Percentiles rank a stretch among this genome's conserved stretches.
Conservation (phyloP, 92 coral and sea anemone genomes). For the Epizoanthus ramosus region DNA sequence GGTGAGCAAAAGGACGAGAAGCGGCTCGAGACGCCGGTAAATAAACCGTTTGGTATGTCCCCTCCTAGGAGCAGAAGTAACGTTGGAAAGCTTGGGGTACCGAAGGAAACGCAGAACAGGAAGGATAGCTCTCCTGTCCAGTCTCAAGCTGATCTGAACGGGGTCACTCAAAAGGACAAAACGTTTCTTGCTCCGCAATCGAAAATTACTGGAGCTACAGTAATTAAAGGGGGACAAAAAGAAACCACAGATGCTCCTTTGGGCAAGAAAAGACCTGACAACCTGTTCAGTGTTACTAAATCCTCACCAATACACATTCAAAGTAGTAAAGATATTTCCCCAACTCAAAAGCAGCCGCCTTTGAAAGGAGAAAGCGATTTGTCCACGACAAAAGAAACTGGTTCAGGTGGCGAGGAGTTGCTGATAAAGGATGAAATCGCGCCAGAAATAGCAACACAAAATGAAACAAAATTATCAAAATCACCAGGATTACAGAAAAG, state of each 20-base stretch:
- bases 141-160: neutral
- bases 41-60: constrained; percentile 38
- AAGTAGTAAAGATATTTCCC: constrained; percentile 36
- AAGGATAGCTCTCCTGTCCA: neutral
- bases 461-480: neutral
- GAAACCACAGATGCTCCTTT: neutral
- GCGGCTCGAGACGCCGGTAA: constrained; percentile 5
- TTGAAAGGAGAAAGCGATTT: neutral
- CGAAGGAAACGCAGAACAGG: neutral
- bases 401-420: constrained; percentile 1
- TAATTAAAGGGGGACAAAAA: constrained; percentile 38
- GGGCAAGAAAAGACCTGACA: constrained; percentile 4
- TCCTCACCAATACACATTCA: constrained; percentile 27
- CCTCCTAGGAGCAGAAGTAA: constrained; percentile 37
- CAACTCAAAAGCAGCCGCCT: constrained; percentile 26
- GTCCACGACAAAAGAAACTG: neutral
- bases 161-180: neutral
- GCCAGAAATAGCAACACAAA: neutral
- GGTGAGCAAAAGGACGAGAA: constrained; percentile 20
- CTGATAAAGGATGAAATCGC: neutral
- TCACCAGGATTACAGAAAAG: constrained; percentile 22
- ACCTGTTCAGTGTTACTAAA: constrained; percentile 25
- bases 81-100: constrained; percentile 32
- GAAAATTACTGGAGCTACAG: constrained; percentile 33
- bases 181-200: constrained; percentile 37